Base-by-base conservation (phyloP, 2,113 vertebrate genomes). In the Lipophrys pholis region DNA sequence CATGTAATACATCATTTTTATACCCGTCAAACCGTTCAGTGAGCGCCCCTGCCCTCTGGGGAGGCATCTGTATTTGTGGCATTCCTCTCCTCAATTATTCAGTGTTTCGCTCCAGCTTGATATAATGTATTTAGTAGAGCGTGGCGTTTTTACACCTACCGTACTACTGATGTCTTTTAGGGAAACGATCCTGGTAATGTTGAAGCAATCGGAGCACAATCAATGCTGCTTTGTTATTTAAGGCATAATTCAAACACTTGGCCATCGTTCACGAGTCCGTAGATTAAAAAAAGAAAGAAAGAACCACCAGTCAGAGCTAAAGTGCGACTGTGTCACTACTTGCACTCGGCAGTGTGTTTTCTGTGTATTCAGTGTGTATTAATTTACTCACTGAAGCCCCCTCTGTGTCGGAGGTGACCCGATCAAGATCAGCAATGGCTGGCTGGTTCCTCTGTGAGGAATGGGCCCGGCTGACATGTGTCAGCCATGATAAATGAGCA, bases 401-500 rank as follows among this genome's bases (percentile, higher is more conserved):
- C 70, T 36, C 14, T 38, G 73, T 71, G 64, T 62, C 41, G 3
- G 79, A 80, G 87, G 85, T 89, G 85, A 90, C 85, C 90, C 52
- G 87, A 83, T 82, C 6, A 36, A 45, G 80, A 81, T 84, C 83
- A 83, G 48, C 73, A 21, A 45, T 9, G 46, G 42, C 76, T 61
- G 81, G 59, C 76, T 52, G 66, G 60, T 71, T 82, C 69, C 46
- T 56, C 52, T 58, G 63, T 85, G 84, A 88, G 86, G 61, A 86
- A 87, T 85, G 82, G 78, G 42, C 66, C 63, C 49, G 71, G 75
- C 84, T 62, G 88, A 89, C 87, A 76, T 69, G 73, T 81, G 83
- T 90, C 89, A 70, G 80, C 80, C 11, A 0, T 87, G 90, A 91
- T 84, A 55, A 85, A 90, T 73, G 82, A 82, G 83, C 82, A 87